Base-by-base conservation (phyloP, 2,888 invertebrate genomes). In the Byasa hedistus region DNA sequence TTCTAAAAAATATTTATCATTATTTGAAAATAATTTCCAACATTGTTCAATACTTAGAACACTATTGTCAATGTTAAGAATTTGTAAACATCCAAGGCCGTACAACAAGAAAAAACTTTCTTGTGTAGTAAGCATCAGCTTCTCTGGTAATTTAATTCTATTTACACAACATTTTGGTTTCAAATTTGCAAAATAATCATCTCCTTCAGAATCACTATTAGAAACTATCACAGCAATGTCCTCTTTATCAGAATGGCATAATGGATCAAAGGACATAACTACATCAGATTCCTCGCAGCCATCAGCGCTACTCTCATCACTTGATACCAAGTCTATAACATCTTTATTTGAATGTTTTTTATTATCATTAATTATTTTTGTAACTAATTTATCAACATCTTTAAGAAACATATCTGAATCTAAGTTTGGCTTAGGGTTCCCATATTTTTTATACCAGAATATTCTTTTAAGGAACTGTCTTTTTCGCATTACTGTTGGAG, bases 51-150 rank as follows among this genome's bases (percentile, higher is more conserved):
- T 86, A 67, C 81, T 86, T 5, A 96, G 76, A 59, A 88, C 69
- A 64, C 87, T 86, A 24, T 92, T 92, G 60, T 92, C 81, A 64
- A 89, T 76, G 76, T 94, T 89, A 24, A 91, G 78, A 63, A 96
- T 89, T 78, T 94, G 91, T 58, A 97, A 85, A 75, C 95, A 94
- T 39, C 94, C 94, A 22, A 96, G 80, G 19, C 93, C 94, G 79
- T 93, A 94, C 52, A 93, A 85, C 24, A 97, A 86, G 72, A 96
- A 96, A 78, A 96, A 96, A 1, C 96, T 94, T 87, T 97, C 97
- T 83, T 96, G 95, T 61, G 94, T 88, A 2, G 94, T 93, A n/a
- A 97, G 84, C 77, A 94, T 92, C 7, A 96, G 83, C 24, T 92
- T 93, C 86, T 96, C 96, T 63, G 87, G 85, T 2, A 94, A 74